phyloP scores from a whole-genome alignment of 2,888 invertebrate genomes.

The Byasa hedistus region DNA sequence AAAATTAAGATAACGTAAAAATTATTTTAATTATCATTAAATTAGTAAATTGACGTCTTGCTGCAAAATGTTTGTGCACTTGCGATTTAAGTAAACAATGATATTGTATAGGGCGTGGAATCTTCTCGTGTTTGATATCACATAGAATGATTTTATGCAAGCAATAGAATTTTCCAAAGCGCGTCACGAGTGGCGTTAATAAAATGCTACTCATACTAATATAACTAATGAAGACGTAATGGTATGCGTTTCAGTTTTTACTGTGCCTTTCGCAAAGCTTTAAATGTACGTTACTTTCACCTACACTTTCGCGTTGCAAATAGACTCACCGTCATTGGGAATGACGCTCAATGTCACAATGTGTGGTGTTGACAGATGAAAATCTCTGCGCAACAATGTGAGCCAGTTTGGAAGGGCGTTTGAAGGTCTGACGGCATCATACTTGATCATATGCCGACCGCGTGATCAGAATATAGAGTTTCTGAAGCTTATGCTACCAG shows the following conservation, averaged over 20 bases:
- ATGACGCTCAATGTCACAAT: conserved; percentile 5
- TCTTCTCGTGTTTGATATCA: not conserved
- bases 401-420: conserved; percentile 20
- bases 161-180: not conserved
- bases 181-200: not conserved
- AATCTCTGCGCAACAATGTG: conserved; percentile 1
- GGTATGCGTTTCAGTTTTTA: not conserved
- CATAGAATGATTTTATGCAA: not conserved
- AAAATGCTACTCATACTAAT: not conserved
- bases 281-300: conserved; percentile 3
- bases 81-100: not conserved
- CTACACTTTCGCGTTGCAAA: conserved; percentile 9
- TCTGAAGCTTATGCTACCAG: not conserved
- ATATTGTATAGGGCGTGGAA: not conserved
- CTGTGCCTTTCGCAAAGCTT: not conserved
- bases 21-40: too few species aligned
- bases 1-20: too few species aligned
- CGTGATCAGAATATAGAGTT: not conserved
- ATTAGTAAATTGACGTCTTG: too few species aligned
- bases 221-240: not conserved
- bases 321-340: conserved; percentile 3
- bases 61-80: not conserved
- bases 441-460: not conserved
- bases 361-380: conserved; percentile 9
- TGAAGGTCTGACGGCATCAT: conserved; percentile 8